phyloP scores from a whole-genome alignment of 2,797 vertebrate species.

The Clarias pachynema region DNA sequence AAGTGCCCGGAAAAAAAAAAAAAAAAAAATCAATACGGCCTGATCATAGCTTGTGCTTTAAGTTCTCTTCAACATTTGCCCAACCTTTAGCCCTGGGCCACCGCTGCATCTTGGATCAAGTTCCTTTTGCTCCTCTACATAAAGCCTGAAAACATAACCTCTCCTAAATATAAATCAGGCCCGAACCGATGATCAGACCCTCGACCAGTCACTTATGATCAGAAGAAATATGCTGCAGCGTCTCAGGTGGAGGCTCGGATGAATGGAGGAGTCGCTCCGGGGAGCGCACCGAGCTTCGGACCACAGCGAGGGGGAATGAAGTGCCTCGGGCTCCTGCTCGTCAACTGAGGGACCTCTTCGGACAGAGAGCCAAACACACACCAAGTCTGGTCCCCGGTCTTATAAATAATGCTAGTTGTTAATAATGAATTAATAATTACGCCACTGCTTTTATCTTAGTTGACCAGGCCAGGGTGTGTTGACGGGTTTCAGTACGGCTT shows the following conservation, averaged over 20 bases:
- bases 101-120: constrained; percentile 55
- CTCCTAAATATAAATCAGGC: constrained; percentile 60
- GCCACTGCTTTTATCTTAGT: constrained; percentile 73
- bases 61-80: constrained; percentile 49
- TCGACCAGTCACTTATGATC: constrained; percentile 54
- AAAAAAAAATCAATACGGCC: constrained; percentile 59
- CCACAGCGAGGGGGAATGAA: constrained; percentile 64
- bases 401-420: constrained; percentile 80
- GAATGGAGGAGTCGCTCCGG: constrained; percentile 63
- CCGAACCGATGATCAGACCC: constrained; percentile 45
- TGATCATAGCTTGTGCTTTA: constrained; percentile 54
- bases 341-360: constrained; percentile 70
- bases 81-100: constrained; percentile 62
- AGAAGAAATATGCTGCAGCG: constrained; percentile 59
- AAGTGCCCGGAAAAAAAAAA: constrained; percentile 38
- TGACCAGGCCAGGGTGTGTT: constrained; percentile 73
- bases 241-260: constrained; percentile 57
- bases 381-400: constrained; percentile 67
- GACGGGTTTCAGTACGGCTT: constrained; percentile 60
- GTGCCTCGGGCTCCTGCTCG: constrained; percentile 76
- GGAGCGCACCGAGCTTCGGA: constrained; percentile 66
- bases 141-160: constrained; percentile 50
- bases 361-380: constrained; percentile 69
- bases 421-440: constrained; percentile 84
- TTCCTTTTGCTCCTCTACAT: constrained; percentile 56